Conservation (phyloP, 2,888 invertebrate species). For the Eupeodes latifasciatus region DNA sequence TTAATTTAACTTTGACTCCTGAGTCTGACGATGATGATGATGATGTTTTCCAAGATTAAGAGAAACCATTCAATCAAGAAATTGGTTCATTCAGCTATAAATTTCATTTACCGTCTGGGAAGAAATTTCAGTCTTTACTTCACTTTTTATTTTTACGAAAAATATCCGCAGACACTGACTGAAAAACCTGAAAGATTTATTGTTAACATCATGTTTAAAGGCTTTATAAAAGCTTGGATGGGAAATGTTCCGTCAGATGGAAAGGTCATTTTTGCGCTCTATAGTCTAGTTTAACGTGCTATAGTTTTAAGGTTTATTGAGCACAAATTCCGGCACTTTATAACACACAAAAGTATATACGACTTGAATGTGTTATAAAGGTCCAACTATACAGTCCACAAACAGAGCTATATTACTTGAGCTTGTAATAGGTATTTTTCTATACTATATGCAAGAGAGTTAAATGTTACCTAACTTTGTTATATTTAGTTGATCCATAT, state of each 20-base stretch:
- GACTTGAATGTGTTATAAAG: no score
- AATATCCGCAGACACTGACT: background rate
- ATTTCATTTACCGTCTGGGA: constrained; percentile 23
- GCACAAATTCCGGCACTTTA: constrained; percentile 47
- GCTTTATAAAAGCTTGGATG: background rate
- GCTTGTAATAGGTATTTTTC: constrained; percentile 26
- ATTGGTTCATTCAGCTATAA: constrained; percentile 37
- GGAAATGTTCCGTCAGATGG: constrained; percentile 36
- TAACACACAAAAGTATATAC: background rate
- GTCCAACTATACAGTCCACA: no score
- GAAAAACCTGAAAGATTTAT: constrained; percentile 35
- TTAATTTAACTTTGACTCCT: constrained; percentile 64
- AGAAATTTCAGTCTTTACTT: constrained; percentile 32
- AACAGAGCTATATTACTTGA: background rate
- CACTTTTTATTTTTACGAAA: background rate
- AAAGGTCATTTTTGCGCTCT: constrained; percentile 47
- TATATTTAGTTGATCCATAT: constrained; percentile 24
- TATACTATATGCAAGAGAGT: background rate
- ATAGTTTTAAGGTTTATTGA: constrained; percentile 33
- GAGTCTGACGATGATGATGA: constrained; percentile 7
- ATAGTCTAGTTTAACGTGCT: background rate
- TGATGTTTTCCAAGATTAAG: background rate
- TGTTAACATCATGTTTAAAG: constrained; percentile 19
- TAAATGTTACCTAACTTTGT: constrained; percentile 33
- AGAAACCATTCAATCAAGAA: constrained; percentile 48